A percentile compares a stretch with the other conserved stretches of the same genome.
phyloP scores from a whole-genome alignment of 2,888 invertebrate species.

The Atethmia centrago region DNA sequence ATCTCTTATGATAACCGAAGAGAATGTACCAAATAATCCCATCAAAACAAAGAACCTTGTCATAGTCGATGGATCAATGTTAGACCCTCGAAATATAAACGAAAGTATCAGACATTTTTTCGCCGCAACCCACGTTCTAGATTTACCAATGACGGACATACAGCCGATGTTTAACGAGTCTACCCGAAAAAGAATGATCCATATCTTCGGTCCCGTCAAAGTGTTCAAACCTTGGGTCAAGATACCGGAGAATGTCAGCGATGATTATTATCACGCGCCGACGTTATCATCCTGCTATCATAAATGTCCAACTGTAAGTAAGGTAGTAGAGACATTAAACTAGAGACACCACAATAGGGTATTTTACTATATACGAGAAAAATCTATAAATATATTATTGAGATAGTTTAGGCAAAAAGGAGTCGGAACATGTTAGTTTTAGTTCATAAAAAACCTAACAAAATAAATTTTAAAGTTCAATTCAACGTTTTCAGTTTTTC shows the following conservation, averaged over 20 bases:
- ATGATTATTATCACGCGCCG: slow-evolving; percentile 75
- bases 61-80: slow-evolving; percentile 74
- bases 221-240: slow-evolving; percentile 78
- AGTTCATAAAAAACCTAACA: too few species aligned
- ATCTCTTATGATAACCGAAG: slow-evolving; percentile 7
- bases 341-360: not conserved
- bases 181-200: slow-evolving; percentile 73
- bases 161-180: slow-evolving; percentile 65
- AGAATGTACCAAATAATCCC: slow-evolving; percentile 11
- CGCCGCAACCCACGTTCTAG: slow-evolving; percentile 79
- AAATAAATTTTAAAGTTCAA: too few species aligned
- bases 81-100: slow-evolving; percentile 74
- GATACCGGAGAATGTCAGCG: slow-evolving; percentile 75
- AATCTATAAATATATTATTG: too few species aligned
- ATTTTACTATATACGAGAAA: too few species aligned
- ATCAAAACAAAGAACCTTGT: slow-evolving; percentile 69
- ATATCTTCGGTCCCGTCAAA: slow-evolving; percentile 75
- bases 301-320: slow-evolving; percentile 81
- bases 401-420: too few species aligned
- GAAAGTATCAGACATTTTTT: slow-evolving; percentile 82
- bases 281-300: slow-evolving; percentile 81
- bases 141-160: slow-evolving; percentile 77
- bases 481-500: too few species aligned
- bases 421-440: too few species aligned
- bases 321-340: not conserved